Evolutionary conservation across 2,113 vertebrate genomes (phyloP).

Genomic region (Herpailurus yagouaroundi): DNA sequence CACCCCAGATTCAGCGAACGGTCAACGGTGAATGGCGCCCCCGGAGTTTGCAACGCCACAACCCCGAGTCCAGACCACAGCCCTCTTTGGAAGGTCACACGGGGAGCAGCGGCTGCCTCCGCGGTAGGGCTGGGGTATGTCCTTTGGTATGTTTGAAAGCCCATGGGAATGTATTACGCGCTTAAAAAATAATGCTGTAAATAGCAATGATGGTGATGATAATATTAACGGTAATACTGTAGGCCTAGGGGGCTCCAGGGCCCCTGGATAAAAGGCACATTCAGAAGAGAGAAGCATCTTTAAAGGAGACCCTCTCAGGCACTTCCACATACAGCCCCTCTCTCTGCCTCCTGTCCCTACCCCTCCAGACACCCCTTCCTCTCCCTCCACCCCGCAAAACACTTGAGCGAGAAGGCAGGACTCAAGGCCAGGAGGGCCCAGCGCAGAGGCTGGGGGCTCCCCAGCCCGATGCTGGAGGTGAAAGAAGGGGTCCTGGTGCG

Average conservation of each 20-base stretch:
- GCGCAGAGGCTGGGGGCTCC: no score
- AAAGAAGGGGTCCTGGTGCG: neutral
- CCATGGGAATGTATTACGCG: accelerated
- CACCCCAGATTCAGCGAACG: no score
- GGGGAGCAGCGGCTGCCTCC: neutral
- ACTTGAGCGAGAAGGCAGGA: neutral
- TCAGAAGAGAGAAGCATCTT: neutral
- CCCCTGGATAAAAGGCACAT: neutral
- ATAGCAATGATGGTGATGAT: no score
- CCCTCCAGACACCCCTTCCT: neutral
- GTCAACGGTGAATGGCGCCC: neutral
- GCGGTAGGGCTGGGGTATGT: neutral
- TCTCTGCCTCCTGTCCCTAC: neutral
- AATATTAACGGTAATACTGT: no score
- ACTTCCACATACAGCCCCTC: accelerated
- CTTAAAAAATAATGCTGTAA: neutral
- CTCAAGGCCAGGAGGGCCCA: neutral
- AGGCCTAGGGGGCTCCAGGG: accelerated
- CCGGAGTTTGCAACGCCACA: neutral
- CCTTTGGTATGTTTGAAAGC: neutral
- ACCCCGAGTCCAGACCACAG: neutral
- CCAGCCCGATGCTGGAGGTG: accelerated
- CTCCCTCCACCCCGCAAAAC: no score
- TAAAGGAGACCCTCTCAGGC: neutral
- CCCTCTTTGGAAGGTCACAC: neutral